Conservation (phyloP, 2,888 invertebrate genomes). For the Mythimna lalbum region DNA sequence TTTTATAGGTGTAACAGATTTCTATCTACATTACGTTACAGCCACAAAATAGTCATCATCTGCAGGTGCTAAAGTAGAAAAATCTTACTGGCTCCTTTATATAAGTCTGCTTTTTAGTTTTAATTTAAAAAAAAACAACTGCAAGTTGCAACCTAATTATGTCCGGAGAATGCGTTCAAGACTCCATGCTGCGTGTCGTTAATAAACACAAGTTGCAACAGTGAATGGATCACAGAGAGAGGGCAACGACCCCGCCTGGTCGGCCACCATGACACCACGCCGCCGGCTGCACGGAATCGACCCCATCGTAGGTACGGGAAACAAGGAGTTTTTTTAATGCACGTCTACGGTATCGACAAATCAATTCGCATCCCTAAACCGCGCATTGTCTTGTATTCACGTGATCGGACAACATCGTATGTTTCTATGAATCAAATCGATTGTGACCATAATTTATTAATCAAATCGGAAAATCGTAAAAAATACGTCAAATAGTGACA, state of each 20-base stretch:
- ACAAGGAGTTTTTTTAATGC: constrained; percentile 17
- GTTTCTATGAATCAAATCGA: neutral
- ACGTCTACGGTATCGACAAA: constrained; percentile 25
- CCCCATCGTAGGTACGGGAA: constrained; percentile 26
- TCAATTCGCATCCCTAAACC: constrained; percentile 14
- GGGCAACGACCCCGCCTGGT: constrained; percentile 63
- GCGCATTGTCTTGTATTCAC: neutral
- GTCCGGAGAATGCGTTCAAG: constrained; percentile 49
- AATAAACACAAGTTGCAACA: constrained; percentile 59
- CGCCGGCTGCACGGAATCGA: constrained; percentile 30
- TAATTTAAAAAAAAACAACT: neutral
- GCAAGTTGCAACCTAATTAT: constrained; percentile 12
- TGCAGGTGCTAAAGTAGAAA: neutral
- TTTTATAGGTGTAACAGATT: neutral
- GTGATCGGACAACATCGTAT: neutral
- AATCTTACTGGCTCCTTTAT: neutral
- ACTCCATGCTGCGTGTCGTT: constrained; percentile 18
- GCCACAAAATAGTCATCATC: neutral
- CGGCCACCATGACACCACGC: constrained; percentile 28
- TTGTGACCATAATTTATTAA: neutral
- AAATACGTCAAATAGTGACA: too few relatives aligned
- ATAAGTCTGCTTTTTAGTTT: neutral
- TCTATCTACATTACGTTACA: neutral
- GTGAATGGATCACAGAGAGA: constrained; percentile 62
- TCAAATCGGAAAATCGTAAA: neutral